phyloP scores from a whole-genome alignment of 2,888 invertebrate species.

The Chloroclysta siterata region DNA sequence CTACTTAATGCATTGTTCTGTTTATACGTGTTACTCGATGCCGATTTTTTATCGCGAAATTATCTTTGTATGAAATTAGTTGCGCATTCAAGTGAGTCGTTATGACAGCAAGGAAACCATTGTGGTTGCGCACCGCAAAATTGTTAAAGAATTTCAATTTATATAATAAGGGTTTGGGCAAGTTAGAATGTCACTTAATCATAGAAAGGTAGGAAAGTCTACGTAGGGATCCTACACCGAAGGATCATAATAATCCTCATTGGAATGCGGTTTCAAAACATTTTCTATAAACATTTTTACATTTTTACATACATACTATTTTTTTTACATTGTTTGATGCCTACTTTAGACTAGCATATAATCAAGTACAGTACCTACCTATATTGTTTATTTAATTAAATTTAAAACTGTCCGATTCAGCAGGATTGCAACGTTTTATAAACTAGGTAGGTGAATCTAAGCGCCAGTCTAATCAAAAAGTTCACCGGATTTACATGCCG shows the following conservation, averaged over 20 bases:
- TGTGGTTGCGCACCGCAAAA: conserved; percentile 62
- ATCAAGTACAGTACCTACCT: no score
- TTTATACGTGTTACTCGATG: background rate
- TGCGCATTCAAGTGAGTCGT: conserved; percentile 38
- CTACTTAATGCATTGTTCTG: conserved; percentile 1
- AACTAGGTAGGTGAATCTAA: no score
- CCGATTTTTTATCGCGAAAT: conserved; percentile 20
- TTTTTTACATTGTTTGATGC: no score
- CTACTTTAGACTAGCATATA: no score
- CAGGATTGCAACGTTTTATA: no score
- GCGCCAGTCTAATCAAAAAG: no score
- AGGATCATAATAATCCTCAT: background rate
- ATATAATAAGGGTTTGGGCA: conserved; percentile 34
- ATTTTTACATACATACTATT: no score
- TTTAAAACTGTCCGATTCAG: no score
- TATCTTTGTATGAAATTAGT: conserved; percentile 29
- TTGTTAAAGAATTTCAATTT: conserved; percentile 55
- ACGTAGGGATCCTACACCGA: background rate
- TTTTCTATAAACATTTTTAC: background rate
- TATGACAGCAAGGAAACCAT: conserved; percentile 54
- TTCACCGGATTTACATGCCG: no score
- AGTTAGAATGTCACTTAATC: conserved; percentile 14
- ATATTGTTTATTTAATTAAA: no score
- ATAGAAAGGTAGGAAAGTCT: background rate
- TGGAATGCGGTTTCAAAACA: background rate